These are phyloP conservation scores for Aradophagus sp. DNA, from an alignment of 1,140 invertebrate species.

Conservation along the genomic window DNA sequence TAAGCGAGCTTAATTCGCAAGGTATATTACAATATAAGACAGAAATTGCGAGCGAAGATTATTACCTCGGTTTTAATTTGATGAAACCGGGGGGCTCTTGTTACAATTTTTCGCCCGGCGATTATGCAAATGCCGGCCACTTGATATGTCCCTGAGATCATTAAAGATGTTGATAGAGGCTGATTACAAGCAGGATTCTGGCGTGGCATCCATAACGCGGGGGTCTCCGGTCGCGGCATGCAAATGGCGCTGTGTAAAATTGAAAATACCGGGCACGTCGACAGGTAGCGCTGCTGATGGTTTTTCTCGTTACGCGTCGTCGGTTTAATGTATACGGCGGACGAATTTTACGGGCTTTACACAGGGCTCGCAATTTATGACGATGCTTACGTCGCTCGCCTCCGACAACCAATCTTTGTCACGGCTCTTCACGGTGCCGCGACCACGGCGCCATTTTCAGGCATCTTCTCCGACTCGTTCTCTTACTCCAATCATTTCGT, in stretches of 20 bases:
- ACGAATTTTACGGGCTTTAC: slow-evolving; percentile 53
- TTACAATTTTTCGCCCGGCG: too few relatives aligned
- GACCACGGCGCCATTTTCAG: not conserved
- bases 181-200: too few relatives aligned
- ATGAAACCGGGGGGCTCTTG: too few relatives aligned
- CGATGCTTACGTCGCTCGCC: slow-evolving; percentile 21
- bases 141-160: too few relatives aligned
- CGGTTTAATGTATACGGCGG: slow-evolving; percentile 47
- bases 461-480: slow-evolving; percentile 1
- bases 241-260: slow-evolving; percentile 28
- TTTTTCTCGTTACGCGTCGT: slow-evolving; percentile 20
- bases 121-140: too few relatives aligned
- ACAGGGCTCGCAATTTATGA: slow-evolving; percentile 42
- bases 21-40: too few relatives aligned
- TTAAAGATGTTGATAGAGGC: too few relatives aligned
- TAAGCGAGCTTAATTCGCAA: too few relatives aligned
- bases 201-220: slow-evolving; percentile 7
- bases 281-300: slow-evolving; percentile 18
- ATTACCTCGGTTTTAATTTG: too few relatives aligned
- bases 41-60: too few relatives aligned
- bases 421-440: slow-evolving; percentile 5
- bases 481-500: not conserved
- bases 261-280: slow-evolving; percentile 20
- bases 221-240: slow-evolving; percentile 9
- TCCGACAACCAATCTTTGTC: slow-evolving; percentile 16